These are phyloP conservation scores for Etheostoma cragini DNA, from an alignment of 2,113 vertebrate species.

Conservation along the genomic window DNA sequence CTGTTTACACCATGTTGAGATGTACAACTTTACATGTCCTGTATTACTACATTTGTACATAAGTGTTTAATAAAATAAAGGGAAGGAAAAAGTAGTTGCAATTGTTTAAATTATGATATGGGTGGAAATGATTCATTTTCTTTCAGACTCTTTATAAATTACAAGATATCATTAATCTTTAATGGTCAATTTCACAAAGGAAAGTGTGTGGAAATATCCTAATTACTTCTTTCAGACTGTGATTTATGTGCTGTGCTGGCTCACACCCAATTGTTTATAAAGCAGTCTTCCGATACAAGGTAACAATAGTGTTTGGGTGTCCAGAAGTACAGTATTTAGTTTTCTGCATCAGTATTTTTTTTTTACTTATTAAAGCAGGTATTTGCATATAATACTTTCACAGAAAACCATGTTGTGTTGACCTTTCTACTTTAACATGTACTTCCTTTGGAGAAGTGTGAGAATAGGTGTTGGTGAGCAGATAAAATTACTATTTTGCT, in stretches of 20 bases:
- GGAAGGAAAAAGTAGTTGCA: background rate
- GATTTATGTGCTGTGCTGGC: constrained; percentile 37
- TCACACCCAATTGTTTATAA: constrained; percentile 20
- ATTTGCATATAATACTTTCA: background rate
- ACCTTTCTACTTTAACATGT: background rate
- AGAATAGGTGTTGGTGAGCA: background rate
- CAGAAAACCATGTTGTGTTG: background rate
- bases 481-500: background rate
- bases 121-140: background rate
- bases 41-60: constrained; percentile 78
- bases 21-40: constrained; percentile 79
- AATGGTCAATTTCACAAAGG: constrained; percentile 26
- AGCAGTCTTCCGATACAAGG: constrained; percentile 20
- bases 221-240: constrained; percentile 33
- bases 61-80: constrained; percentile 78
- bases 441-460: background rate
- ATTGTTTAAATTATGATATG: background rate
- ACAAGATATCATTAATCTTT: constrained; percentile 36
- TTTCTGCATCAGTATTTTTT: background rate
- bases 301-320: constrained; percentile 14
- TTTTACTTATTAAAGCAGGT: background rate
- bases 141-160: constrained; percentile 12
- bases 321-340: background rate
- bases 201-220: constrained; percentile 22
- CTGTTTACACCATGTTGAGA: constrained; percentile 70